Conservation (phyloP, 2,113 vertebrate species). For the Callithrix jacchus region DNA sequence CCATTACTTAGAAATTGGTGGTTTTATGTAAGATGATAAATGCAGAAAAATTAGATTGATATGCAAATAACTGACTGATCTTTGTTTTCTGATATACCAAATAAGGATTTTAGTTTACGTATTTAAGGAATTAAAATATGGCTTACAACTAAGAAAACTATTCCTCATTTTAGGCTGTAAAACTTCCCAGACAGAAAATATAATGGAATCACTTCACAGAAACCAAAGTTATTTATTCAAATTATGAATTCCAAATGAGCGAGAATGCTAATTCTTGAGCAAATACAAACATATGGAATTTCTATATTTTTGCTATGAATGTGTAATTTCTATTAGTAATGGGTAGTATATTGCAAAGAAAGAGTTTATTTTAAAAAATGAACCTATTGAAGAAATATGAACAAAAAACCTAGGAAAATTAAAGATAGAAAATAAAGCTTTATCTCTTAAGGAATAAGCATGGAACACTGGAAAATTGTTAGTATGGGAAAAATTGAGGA, state of each 20-base stretch:
- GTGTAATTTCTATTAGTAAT: neutral
- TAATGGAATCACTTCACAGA: neutral
- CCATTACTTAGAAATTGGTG: neutral
- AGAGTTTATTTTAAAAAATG: neutral
- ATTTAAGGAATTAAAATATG: neutral
- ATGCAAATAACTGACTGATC: neutral
- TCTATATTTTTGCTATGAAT: neutral
- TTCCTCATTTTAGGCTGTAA: neutral
- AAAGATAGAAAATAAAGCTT: neutral
- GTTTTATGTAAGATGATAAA: constrained; percentile 1
- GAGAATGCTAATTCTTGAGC: neutral
- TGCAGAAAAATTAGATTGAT: neutral
- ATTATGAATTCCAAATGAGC: neutral
- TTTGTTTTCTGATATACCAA: neutral
- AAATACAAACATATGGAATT: neutral
- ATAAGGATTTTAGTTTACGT: neutral
- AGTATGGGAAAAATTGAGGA: neutral
- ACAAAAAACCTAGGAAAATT: neutral
- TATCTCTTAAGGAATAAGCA: neutral
- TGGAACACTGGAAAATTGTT: neutral
- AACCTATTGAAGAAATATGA: neutral
- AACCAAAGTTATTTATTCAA: neutral
- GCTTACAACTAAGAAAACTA: neutral
- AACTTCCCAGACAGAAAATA: neutral
- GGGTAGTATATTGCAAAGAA: neutral